Base-by-base conservation (phyloP, 64 coral and sea anemone genomes). In the Pachyseris speciosa region DNA sequence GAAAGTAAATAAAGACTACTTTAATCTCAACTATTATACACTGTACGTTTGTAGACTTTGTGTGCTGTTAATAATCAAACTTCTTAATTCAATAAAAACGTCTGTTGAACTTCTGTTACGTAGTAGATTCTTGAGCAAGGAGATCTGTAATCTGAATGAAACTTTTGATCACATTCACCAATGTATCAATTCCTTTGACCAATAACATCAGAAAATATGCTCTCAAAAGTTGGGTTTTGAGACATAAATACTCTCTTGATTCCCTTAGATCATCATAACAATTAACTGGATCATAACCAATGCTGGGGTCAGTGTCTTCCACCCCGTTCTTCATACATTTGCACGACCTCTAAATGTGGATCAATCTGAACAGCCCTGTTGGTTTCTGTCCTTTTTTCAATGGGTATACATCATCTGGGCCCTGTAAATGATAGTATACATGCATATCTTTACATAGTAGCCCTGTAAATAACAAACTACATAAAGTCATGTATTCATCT, bases 271-370 rank as follows among this genome's bases (percentile, higher is more conserved):
- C 69, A 73, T 51, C 66, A 75, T 74, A 72, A 10, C 15, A 52
- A 17, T 34, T 52, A 40, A 64, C 13, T 50, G 87, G 87, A 79
- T 90, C 87, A 80, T 43, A 90, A 47, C 87, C 69, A 45, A 88
- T 70, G 67, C 27, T 61, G 8, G 85, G 66, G 60, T 88, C 69
- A 28, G 38, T 75, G 37, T 5, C 64, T 69, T 71, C 85, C 85
- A 74, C 32, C 85, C 57, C 85, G 49, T 61, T 75, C 22, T 75
- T 88, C 69, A 74, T 88, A 88, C 85, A 88, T 88, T 75, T 25
- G 70, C 7, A 88, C 50, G 41, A 36, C 32, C 66, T 87, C 67
- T 47, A 44, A 37, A 51, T 86, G 83, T 49, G 37, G 36, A 70
- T 86, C 64, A 41, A 86, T 15, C 41, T 26, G 59, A 17, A 70